Evolutionary conservation across 1,140 invertebrate genomes (phyloP).

Genomic region (Papilio dardanus): DNA sequence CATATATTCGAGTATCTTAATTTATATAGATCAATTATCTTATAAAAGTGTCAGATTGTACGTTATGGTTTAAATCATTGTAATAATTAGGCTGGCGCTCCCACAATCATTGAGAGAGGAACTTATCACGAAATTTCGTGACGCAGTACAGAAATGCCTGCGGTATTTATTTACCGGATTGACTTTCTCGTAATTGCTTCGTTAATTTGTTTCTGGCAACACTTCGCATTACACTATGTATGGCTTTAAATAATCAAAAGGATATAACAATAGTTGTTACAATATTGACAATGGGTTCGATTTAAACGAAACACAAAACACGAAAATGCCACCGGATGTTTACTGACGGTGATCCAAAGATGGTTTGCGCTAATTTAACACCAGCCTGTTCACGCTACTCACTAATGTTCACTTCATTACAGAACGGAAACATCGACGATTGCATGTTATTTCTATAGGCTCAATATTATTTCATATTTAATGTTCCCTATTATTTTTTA

Average conservation of each 20-base stretch:
- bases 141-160: constrained; percentile 15
- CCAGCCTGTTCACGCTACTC: not conserved
- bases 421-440: not conserved
- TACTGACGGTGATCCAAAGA: not conserved
- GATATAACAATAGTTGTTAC: not conserved
- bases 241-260: not conserved
- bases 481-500: not conserved
- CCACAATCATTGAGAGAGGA: not conserved
- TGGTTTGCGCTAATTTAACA: not conserved
- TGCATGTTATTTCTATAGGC: not conserved
- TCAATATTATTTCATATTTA: not conserved
- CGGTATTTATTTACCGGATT: constrained; percentile 26
- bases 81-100: constrained; percentile 16
- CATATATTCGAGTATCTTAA: not conserved
- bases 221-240: constrained; percentile 33
- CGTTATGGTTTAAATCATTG: constrained; percentile 26
- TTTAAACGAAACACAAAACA: not conserved
- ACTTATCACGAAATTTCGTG: constrained; percentile 38
- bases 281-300: not conserved
- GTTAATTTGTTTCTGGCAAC: constrained; percentile 42
- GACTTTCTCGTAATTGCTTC: constrained; percentile 43
- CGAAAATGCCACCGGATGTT: not conserved
- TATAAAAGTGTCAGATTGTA: not conserved
- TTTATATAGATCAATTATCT: not conserved
- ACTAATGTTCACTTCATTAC: not conserved